Conservation (phyloP, 1,140 invertebrate species). For the Hyposmocoma kahamanoa region DNA sequence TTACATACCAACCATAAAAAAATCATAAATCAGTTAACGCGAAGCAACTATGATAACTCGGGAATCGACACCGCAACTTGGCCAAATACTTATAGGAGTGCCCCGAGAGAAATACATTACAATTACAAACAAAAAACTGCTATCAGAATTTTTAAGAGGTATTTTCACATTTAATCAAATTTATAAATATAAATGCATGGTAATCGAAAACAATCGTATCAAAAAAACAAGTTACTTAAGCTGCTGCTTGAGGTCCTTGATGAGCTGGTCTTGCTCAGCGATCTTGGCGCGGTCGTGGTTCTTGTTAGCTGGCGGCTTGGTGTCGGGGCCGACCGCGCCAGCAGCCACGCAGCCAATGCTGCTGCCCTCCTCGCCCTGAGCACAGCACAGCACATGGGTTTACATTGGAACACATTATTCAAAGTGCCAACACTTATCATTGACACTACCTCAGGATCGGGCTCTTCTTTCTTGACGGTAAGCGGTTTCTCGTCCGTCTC, state of each 20-base stretch:
- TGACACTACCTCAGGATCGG: conserved; percentile 41
- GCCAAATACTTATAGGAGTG: too few species aligned
- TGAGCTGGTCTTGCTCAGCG: conserved; percentile 75
- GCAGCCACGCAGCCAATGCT: conserved; percentile 9
- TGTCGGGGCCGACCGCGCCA: conserved; percentile 21
- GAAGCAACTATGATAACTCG: too few species aligned
- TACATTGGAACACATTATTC: not conserved
- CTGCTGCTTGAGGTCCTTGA: conserved; percentile 92
- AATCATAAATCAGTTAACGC: too few species aligned
- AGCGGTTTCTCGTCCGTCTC: conserved; percentile 50
- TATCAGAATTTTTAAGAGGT: too few species aligned
- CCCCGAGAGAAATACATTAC: too few species aligned
- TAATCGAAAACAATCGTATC: not conserved
- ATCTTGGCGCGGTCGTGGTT: conserved; percentile 63
- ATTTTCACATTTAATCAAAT: not conserved
- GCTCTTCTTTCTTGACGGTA: conserved; percentile 56
- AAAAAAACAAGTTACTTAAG: conserved; percentile 80
- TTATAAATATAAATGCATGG: not conserved
- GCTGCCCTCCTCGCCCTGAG: conserved; percentile 33
- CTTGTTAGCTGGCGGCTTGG: conserved; percentile 32
- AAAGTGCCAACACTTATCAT: not conserved
- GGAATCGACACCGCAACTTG: too few species aligned
- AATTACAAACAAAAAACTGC: too few species aligned
- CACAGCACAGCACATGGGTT: not conserved
- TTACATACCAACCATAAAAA: too few species aligned